Conservation (phyloP, 2,797 vertebrate species). For the Chelonia mydas region DNA sequence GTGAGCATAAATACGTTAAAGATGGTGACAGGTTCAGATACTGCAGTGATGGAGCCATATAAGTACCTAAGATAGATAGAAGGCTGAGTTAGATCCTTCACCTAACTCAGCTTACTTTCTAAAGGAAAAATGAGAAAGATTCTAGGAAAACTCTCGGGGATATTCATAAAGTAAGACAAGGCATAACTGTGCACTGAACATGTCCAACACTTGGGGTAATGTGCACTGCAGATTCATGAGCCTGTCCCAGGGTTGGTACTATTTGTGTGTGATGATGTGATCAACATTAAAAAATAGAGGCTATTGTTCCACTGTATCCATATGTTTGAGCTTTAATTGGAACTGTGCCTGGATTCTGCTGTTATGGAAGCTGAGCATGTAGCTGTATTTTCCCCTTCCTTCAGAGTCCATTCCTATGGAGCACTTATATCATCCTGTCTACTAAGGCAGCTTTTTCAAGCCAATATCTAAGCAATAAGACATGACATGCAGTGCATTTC, state of each 20-base stretch:
- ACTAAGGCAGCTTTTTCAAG: constrained; percentile 32
- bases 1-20: not conserved
- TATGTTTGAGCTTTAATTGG: not conserved
- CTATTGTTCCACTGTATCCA: not conserved
- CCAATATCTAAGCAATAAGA: constrained; percentile 71
- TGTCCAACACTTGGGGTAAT: not conserved
- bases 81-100: not conserved
- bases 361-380: not conserved
- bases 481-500: constrained; percentile 69
- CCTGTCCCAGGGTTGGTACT: not conserved
- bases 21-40: not conserved
- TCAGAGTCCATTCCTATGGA: not conserved
- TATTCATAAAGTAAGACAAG: not conserved
- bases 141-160: not conserved
- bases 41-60: not conserved
- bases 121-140: not conserved
- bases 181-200: not conserved
- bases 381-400: not conserved
- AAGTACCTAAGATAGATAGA: not conserved
- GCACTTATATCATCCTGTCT: constrained; percentile 8
- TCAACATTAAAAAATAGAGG: not conserved
- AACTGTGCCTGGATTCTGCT: not conserved
- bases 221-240: not conserved
- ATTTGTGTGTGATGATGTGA: not conserved
- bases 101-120: not conserved